phyloP scores from a whole-genome alignment of 2,113 vertebrate species.

The Propithecus coquereli region DNA sequence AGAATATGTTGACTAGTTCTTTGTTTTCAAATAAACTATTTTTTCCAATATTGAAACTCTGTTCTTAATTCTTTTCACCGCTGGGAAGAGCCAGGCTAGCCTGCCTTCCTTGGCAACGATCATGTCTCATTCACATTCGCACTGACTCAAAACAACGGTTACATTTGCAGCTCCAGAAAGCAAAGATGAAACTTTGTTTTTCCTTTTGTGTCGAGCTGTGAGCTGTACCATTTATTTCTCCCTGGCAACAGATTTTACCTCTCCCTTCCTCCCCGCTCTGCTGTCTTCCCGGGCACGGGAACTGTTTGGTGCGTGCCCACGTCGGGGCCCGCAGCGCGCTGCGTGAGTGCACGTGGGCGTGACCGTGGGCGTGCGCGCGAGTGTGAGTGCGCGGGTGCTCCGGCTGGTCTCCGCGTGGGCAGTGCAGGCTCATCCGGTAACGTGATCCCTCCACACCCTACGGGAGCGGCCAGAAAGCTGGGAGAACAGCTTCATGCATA shows the following conservation, averaged over 20 bases:
- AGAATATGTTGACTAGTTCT: neutral
- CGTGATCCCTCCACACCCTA: constrained; percentile 84
- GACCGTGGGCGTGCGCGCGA: neutral
- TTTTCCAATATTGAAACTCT: neutral
- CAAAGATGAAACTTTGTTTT: constrained; percentile 79
- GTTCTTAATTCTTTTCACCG: neutral
- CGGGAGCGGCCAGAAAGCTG: constrained; percentile 81
- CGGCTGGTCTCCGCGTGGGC: constrained; percentile 78
- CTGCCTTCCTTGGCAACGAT: constrained; percentile 67
- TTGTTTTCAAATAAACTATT: neutral
- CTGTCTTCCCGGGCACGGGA: constrained; percentile 80
- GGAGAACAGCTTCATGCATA: constrained; percentile 84
- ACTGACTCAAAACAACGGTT: constrained; percentile 68
- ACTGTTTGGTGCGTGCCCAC: constrained; percentile 78
- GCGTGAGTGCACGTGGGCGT: constrained; percentile 1
- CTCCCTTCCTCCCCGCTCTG: constrained; percentile 50
- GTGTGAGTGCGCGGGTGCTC: constrained; percentile 83
- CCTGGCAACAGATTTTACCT: constrained; percentile 82
- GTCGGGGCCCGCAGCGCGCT: constrained; percentile 79
- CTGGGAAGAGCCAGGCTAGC: constrained; percentile 29
- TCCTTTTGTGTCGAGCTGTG: constrained; percentile 73
- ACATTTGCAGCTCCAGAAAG: constrained; percentile 74
- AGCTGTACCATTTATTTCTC: constrained; percentile 79
- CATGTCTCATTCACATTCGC: constrained; percentile 66
- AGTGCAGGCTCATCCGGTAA: constrained; percentile 85